Conservation (phyloP, 2,797 vertebrate species). For the Peromyscus nudipes region DNA sequence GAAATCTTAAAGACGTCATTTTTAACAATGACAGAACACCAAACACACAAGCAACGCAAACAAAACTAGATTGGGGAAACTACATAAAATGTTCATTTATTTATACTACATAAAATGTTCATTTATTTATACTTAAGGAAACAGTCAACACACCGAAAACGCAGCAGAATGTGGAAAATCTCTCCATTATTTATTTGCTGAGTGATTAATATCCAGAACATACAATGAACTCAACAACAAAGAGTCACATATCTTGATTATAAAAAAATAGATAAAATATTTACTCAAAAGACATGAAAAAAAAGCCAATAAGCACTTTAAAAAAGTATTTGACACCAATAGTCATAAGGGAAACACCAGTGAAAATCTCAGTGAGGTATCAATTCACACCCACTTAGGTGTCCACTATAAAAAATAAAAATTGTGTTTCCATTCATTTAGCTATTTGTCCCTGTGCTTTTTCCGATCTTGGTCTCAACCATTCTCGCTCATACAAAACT, state of each 20-base stretch:
- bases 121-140: not conserved
- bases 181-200: not conserved
- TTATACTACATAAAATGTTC: not conserved
- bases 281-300: too few relatives aligned
- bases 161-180: not conserved
- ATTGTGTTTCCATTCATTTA: too few relatives aligned
- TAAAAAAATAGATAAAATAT: too few relatives aligned
- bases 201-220: not conserved
- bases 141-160: not conserved
- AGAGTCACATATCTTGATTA: too few relatives aligned
- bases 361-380: not conserved
- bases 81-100: not conserved
- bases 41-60: not conserved
- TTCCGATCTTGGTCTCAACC: too few relatives aligned
- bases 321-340: not conserved
- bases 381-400: not conserved
- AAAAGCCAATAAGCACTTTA: too few relatives aligned
- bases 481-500: too few relatives aligned
- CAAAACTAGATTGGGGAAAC: not conserved
- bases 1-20: too few relatives aligned
- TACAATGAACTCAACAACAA: not conserved
- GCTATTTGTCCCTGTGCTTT: too few relatives aligned
- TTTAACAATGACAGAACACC: not conserved
- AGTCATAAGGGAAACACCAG: not conserved
- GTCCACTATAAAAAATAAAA: not conserved